Base-by-base conservation (phyloP, 2,888 invertebrate species). In the Callimorpha dominula region DNA sequence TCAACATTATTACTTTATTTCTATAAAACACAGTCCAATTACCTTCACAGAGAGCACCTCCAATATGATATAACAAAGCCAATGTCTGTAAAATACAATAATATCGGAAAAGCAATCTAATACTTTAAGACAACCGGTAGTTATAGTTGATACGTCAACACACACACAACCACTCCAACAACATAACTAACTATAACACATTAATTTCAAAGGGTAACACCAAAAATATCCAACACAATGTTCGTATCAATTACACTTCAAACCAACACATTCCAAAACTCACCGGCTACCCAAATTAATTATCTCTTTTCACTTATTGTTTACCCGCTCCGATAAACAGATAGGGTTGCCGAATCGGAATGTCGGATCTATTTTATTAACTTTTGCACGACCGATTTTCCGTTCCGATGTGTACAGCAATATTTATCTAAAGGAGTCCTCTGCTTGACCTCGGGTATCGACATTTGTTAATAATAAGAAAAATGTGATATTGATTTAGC, bases 381-480 rank as follows among this genome's bases (percentile, higher is more conserved):
- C 73, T 82, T 82, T 75, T 77, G 84, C 82, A 84, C 81, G 84
- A 77, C 68, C 71, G 81, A 68, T 57, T 75, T 73, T 43, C 49
- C 31, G 50, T 49, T 60, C 54, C 70, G 72, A 72, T 76, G 60
- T 68, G 71, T 73, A 65, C 57, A 71, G 49, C 49, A 66, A 74
- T 80, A 81, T 82, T 82, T 80, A 76, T 84, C 72, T 80, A 64
- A 63, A 62, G 62, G 68, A 50, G 65, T 62, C 42, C 52, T 57
- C 65, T 46, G 66, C 67, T 63, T 71, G 71, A 71, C 70, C 65
- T 49, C 46, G 52, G 60, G 66, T 20, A 68, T 65, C 40, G 42
- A 71, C 80, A 79, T 76, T 75, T 78, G 75, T 73, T 82, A 84
- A 81, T 84, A 84, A 79, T 81, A 77, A 71, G 68, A 70, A 76